phyloP scores from a whole-genome alignment of 1,140 invertebrate genomes.

The Rhagoletis zephyria region DNA sequence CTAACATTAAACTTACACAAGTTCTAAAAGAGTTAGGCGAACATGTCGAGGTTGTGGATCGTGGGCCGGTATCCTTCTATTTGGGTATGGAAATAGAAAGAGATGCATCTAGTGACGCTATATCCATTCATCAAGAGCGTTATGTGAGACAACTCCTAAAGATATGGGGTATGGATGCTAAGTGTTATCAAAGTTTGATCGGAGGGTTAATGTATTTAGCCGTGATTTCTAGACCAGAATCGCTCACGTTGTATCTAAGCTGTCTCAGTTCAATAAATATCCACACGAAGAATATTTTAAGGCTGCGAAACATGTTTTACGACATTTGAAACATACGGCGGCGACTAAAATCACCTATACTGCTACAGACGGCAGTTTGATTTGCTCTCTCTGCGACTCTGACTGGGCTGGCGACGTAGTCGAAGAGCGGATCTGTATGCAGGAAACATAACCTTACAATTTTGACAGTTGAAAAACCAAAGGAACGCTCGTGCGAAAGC shows the following conservation, averaged over 20 bases:
- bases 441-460: too few relatives aligned
- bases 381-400: too few relatives aligned
- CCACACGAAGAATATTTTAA: not conserved
- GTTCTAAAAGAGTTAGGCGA: not conserved
- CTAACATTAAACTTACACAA: not conserved
- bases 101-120: not conserved
- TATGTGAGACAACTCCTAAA: slow-evolving; percentile 1
- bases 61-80: not conserved
- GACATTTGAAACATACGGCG: slow-evolving; percentile 2
- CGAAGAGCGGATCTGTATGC: too few relatives aligned
- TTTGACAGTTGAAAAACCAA: too few relatives aligned
- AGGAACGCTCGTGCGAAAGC: too few relatives aligned
- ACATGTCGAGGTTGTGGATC: slow-evolving; percentile 11
- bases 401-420: too few relatives aligned
- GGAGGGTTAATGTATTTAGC: slow-evolving; percentile 6
- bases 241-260: too few relatives aligned
- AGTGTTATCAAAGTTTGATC: not conserved
- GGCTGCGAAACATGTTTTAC: slow-evolving; percentile 17
- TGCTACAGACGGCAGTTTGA: too few relatives aligned
- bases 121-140: slow-evolving; percentile 2
- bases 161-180: not conserved
- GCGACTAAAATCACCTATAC: too few relatives aligned
- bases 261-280: not conserved
- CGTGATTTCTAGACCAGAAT: not conserved
- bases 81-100: slow-evolving; percentile 14